Evolutionary conservation across 2,888 invertebrate species (phyloP), one percentile per base, ranked within the genome.

Genomic region (Leptopilina myrica): DNA sequence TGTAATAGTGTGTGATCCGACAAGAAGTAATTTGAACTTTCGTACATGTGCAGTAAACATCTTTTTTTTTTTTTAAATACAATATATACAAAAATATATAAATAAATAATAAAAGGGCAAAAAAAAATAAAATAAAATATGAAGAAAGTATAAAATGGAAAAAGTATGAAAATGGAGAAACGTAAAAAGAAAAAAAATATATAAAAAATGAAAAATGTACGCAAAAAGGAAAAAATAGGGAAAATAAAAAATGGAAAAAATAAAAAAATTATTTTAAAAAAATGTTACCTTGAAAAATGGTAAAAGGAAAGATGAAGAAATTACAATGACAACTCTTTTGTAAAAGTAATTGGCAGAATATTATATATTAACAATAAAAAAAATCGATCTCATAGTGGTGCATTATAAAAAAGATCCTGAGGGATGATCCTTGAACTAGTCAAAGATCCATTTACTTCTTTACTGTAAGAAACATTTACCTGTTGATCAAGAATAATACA

Each of bases 401-500:
- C 5, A 56, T 56, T 11, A 11, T 56, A 56, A 12, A 43, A 43
- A 43, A 43, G 43, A 59, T 59, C 2, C 12, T 59, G 12, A 59
- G 12, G n/a, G n/a, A 20, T 62, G 15, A 5, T 7, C 26, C 73
- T 56, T 56, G 33, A n/a, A 56, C 56, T 56, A 33, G 14, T 40
- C 33, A 11, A 33, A 7, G 53, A 56, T 14, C 53, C 73, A 73
- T 73, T 73, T 73, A n/a, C 53, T 26, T 49, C 53, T 53, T 26
- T 53, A 14, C 14, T 53, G 7, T 7, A 33, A 69, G 53, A 26
- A 43, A 69, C 56, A 73, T 33, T 73, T 56, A 73, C 73, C 73
- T 73, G 56, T 73, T 73, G 73, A 73, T 73, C n/a, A 20, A 56
- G 33, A 73, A 73, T 53, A n/a, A 73, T 73, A n/a, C 73, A 73